phyloP scores from a whole-genome alignment of 2,113 vertebrate species.

The Chionomys nivalis region DNA sequence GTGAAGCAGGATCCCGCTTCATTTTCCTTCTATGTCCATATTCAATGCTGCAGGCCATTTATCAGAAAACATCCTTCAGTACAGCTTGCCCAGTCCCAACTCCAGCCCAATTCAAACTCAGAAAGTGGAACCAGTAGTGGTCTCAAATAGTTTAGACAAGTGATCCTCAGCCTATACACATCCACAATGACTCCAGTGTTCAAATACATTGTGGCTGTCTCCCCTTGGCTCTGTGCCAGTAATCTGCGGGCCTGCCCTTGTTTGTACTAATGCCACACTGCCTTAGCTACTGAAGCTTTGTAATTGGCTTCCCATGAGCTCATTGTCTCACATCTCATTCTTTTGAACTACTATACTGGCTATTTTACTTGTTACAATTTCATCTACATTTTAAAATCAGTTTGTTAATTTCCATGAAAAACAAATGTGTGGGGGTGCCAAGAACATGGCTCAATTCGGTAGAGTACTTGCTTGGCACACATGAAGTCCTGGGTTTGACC shows the following conservation, averaged over 20 bases:
- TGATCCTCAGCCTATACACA: too few species aligned
- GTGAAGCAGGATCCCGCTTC: not conserved
- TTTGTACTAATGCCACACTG: not conserved
- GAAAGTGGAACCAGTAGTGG: not conserved
- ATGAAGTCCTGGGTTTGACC: not conserved
- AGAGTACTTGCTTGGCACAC: not conserved
- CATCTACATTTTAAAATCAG: not conserved
- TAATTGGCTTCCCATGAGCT: not conserved
- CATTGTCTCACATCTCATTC: not conserved
- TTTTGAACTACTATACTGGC: not conserved
- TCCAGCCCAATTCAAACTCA: not conserved
- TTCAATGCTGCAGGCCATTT: not conserved
- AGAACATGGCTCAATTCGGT: not conserved
- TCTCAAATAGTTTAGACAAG: not conserved
- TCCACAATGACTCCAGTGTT: not conserved
- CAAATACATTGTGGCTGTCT: not conserved
- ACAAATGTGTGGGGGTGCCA: not conserved
- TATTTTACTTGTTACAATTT: not conserved
- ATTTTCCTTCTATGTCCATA: not conserved
- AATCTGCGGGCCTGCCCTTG: not conserved
- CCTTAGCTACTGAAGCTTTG: not conserved
- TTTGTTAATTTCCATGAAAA: not conserved
- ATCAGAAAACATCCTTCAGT: not conserved
- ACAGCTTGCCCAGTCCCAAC: not conserved
- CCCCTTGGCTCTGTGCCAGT: not conserved